Percentiles rank a stretch among this genome's conserved stretches.
Evolutionary conservation across 2,797 vertebrate genomes (phyloP).

Genomic region (Alfaro cultratus): DNA sequence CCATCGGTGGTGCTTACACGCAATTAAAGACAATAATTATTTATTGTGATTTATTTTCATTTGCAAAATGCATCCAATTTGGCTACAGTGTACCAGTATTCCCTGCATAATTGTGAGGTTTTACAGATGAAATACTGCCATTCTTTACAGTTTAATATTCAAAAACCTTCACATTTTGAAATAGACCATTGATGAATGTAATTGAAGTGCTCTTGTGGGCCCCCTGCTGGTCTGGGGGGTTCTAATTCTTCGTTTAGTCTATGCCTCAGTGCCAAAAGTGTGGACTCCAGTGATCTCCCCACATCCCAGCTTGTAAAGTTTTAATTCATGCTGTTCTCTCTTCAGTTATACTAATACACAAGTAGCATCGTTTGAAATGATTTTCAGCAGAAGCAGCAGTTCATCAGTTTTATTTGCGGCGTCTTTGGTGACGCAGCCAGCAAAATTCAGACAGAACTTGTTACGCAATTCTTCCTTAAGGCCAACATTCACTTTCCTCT

Average conservation of each 20-base stretch:
- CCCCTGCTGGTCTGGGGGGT: background rate
- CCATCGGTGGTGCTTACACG: background rate
- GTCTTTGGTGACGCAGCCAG: background rate
- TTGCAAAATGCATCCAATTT: background rate
- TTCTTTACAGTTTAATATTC: background rate
- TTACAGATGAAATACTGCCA: background rate
- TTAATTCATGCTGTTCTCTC: conserved; percentile 48
- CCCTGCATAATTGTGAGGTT: background rate
- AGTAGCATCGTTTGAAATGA: conserved; percentile 66
- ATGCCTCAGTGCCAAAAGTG: conserved; percentile 9
- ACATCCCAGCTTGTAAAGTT: conserved; percentile 37
- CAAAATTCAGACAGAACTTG: too few relatives aligned
- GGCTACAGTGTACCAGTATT: background rate
- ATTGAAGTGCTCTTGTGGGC: background rate
- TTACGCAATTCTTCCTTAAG: background rate
- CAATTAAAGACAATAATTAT: background rate
- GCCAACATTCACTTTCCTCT: background rate
- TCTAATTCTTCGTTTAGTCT: background rate
- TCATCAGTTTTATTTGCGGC: conserved; percentile 20
- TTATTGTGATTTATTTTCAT: background rate
- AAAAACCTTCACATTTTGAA: background rate
- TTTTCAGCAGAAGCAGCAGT: conserved; percentile 19
- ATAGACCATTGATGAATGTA: background rate
- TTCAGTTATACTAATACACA: conserved; percentile 78
- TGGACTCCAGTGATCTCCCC: conserved; percentile 17